Evolutionary conservation across 2,888 invertebrate genomes (phyloP).

Genomic region (Mermis nigrescens): DNA sequence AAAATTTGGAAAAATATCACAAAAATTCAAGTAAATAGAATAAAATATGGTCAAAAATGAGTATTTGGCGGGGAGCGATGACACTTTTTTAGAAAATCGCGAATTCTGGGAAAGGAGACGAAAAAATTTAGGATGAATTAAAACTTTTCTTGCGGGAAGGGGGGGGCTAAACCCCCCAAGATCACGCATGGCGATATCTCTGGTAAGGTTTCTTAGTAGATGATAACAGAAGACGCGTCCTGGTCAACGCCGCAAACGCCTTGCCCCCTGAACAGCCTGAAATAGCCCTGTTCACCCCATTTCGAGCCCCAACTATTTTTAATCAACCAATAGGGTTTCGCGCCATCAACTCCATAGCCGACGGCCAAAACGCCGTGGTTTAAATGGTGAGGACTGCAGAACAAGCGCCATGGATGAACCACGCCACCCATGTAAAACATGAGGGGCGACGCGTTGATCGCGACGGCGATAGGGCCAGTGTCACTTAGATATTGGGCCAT

Average conservation of each 20-base stretch:
- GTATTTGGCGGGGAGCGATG: no score
- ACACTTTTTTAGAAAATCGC: no score
- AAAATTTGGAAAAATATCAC: no score
- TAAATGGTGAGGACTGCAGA: constrained; percentile 17
- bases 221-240: background rate
- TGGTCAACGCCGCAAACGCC: constrained; percentile 7
- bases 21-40: no score
- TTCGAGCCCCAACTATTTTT: constrained; percentile 28
- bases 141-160: no score
- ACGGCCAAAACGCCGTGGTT: constrained; percentile 24
- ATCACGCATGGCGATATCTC: background rate
- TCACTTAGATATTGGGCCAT: constrained; percentile 25
- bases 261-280: constrained; percentile 15
- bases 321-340: constrained; percentile 28
- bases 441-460: constrained; percentile 29
- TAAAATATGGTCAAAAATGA: no score
- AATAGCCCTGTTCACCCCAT: constrained; percentile 30
- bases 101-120: no score
- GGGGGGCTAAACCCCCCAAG: no score
- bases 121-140: no score
- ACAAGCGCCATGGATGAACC: constrained; percentile 26
- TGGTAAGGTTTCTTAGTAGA: background rate
- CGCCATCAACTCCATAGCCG: constrained; percentile 23
- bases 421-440: constrained; percentile 32
- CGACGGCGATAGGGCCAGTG: constrained; percentile 20